phyloP scores from a whole-genome alignment of 2,888 invertebrate genomes.

The Cyrtodaria siliqua region DNA sequence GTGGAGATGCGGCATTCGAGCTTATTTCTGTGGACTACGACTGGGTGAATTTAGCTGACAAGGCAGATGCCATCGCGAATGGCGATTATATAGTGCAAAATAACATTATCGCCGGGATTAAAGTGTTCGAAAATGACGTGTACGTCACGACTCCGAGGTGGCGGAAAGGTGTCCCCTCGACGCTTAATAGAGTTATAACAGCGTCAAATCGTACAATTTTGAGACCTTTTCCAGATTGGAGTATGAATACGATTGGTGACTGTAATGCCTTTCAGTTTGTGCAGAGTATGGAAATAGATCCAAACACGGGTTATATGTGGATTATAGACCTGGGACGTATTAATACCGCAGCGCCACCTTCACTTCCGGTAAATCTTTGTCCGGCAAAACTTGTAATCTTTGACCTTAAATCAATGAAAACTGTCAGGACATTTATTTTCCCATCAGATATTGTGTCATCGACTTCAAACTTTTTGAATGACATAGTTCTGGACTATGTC shows the following conservation, averaged over 20 bases:
- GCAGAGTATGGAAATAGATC: conserved; percentile 65
- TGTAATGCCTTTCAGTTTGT: conserved; percentile 59
- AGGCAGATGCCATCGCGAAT: conserved; percentile 25
- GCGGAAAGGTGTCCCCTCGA: conserved; percentile 66
- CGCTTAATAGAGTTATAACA: conserved; percentile 34
- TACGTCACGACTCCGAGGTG: conserved; percentile 73
- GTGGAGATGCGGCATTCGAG: conserved; percentile 16
- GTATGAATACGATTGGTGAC: conserved; percentile 47
- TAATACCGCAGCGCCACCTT: conserved; percentile 16
- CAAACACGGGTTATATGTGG: conserved; percentile 65
- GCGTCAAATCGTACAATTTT: conserved; percentile 15
- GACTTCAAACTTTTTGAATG: conserved; percentile 52
- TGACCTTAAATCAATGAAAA: conserved; percentile 24
- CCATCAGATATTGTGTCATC: conserved; percentile 45
- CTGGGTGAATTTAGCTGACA: conserved; percentile 42
- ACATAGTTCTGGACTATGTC: conserved; percentile 59
- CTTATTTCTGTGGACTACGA: conserved; percentile 64
- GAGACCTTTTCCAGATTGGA: conserved; percentile 54
- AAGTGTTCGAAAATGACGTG: conserved; percentile 60
- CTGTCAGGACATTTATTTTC: conserved; percentile 35
- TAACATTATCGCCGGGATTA: conserved; percentile 64
- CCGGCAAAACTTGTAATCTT: conserved; percentile 57
- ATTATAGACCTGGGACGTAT: conserved; percentile 63
- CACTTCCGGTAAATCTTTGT: conserved; percentile 39
- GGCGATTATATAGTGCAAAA: conserved; percentile 60